Evolutionary conservation across 92 coral and sea anemone genomes (phyloP).

Genomic region (Paramuricea clavata): DNA sequence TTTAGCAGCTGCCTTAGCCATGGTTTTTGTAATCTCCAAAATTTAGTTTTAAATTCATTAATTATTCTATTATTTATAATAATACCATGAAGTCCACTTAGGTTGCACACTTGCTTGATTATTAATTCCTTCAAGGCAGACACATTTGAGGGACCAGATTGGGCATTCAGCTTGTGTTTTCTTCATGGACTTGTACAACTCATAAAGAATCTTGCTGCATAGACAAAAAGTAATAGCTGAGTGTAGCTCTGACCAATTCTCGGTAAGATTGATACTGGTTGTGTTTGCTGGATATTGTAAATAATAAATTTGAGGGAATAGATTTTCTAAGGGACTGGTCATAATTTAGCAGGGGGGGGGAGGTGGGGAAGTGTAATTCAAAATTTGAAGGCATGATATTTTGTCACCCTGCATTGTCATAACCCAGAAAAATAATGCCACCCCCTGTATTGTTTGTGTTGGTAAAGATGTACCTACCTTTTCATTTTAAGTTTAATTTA

Average conservation of each 20-base stretch:
- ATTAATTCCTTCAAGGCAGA: slow-evolving; percentile 10
- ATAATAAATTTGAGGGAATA: too few relatives aligned
- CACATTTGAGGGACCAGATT: neutral
- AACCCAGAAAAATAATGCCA: too few relatives aligned
- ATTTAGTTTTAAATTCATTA: neutral
- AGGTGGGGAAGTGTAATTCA: too few relatives aligned
- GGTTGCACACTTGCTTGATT: neutral
- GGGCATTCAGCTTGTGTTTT: neutral
- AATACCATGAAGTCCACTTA: slow-evolving; percentile 17
- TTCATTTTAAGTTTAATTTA: too few relatives aligned
- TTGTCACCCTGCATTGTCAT: too few relatives aligned
- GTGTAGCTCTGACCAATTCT: neutral
- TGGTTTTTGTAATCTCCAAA: neutral
- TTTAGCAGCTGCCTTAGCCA: slow-evolving; percentile 33
- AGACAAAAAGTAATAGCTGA: neutral
- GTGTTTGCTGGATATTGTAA: too few relatives aligned
- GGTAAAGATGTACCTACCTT: too few relatives aligned
- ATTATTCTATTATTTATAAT: neutral
- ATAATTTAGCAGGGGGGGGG: too few relatives aligned
- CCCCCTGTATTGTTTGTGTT: too few relatives aligned
- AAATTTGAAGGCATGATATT: too few relatives aligned
- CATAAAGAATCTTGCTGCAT: slow-evolving; percentile 23
- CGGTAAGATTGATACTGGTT: too few relatives aligned
- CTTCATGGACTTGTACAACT: slow-evolving; percentile 15
- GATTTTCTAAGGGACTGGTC: too few relatives aligned